phyloP scores from a whole-genome alignment of 1,140 invertebrate genomes.

The Micrasema minimum region DNA sequence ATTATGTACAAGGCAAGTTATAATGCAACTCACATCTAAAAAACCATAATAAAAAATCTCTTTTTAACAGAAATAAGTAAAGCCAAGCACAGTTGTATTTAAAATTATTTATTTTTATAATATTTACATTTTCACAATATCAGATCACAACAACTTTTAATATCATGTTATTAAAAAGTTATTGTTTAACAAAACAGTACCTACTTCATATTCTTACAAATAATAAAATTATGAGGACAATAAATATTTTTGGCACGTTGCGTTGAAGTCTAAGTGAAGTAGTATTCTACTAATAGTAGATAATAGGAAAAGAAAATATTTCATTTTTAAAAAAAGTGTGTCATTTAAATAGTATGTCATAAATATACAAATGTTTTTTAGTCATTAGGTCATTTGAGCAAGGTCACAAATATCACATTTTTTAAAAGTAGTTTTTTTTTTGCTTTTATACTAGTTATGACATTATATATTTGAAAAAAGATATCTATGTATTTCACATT shows the following conservation, averaged over 20 bases:
- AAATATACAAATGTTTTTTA: too few species aligned
- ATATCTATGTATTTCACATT: too few species aligned
- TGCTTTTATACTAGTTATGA: too few species aligned
- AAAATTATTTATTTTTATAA: background rate
- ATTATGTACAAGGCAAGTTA: too few species aligned
- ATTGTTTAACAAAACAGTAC: background rate
- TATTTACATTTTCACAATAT: constrained; percentile 33
- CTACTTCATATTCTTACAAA: background rate
- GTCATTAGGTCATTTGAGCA: too few species aligned
- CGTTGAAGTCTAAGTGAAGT: background rate
- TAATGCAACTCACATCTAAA: too few species aligned
- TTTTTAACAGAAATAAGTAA: too few species aligned
- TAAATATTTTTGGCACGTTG: background rate
- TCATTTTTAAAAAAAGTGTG: background rate
- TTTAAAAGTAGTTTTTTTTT: too few species aligned
- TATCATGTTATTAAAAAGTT: background rate
- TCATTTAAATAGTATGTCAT: background rate
- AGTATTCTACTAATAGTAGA: background rate
- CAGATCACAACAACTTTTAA: constrained; percentile 5
- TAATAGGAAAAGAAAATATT: background rate
- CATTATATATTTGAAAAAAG: too few species aligned
- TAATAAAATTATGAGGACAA: background rate
- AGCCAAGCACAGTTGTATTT: too few species aligned
- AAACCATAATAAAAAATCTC: too few species aligned
- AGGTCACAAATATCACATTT: too few species aligned